Conservation (phyloP, 2,888 invertebrate species). For the Sesia bembeciformis region DNA sequence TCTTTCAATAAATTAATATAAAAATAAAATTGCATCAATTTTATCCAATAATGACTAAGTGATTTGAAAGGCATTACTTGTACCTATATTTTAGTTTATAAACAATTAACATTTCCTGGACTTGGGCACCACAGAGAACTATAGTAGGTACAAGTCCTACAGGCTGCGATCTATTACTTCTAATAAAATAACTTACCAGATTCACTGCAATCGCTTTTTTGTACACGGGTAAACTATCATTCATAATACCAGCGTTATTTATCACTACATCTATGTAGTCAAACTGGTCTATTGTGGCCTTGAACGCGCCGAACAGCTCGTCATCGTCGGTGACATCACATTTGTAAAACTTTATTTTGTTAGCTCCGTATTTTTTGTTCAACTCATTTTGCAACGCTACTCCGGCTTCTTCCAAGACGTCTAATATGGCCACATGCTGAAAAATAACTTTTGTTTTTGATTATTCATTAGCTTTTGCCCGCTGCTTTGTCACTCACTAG, state of each 20-base stretch:
- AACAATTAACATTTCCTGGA: too few species aligned
- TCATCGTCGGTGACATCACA: slow-evolving; percentile 32
- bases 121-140: too few species aligned
- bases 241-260: slow-evolving; percentile 53
- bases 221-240: slow-evolving; percentile 37
- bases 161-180: too few species aligned
- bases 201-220: slow-evolving; percentile 47
- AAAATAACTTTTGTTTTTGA: slow-evolving; percentile 2
- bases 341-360: slow-evolving; percentile 27
- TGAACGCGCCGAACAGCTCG: slow-evolving; percentile 23
- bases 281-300: slow-evolving; percentile 24
- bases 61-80: too few species aligned
- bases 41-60: too few species aligned
- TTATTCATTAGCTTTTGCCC: not conserved
- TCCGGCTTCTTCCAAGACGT: slow-evolving; percentile 24
- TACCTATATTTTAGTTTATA: too few species aligned
- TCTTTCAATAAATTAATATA: too few species aligned
- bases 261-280: slow-evolving; percentile 47
- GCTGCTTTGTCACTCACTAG: too few species aligned
- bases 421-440: slow-evolving; percentile 30
- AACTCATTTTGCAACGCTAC: slow-evolving; percentile 23
- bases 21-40: too few species aligned
- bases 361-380: slow-evolving; percentile 22
- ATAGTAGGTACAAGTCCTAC: too few species aligned
- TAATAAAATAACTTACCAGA: slow-evolving; percentile 30